Conservation (phyloP, 2,888 invertebrate species). For the Chrysolina haemoptera region DNA sequence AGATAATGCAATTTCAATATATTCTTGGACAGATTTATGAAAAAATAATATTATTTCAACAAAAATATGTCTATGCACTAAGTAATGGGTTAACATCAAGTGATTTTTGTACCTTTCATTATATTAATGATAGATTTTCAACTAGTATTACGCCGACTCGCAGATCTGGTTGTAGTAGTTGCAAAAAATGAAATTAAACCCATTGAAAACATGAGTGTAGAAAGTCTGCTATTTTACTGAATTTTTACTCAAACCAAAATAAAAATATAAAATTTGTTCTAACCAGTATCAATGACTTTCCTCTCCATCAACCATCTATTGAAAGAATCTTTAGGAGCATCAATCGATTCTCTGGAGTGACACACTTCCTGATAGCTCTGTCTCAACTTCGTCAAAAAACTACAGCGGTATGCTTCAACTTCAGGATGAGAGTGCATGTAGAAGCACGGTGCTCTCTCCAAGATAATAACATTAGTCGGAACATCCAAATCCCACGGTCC, state of each 20-base stretch:
- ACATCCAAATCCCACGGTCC: constrained; percentile 97
- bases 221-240: neutral
- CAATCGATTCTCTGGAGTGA: constrained; percentile 92
- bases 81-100: no score
- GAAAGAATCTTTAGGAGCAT: constrained; percentile 96
- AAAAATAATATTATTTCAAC: no score
- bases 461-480: constrained; percentile 91
- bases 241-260: neutral
- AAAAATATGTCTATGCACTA: no score
- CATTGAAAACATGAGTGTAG: no score
- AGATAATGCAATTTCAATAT: no score
- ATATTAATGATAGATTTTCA: no score
- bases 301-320: constrained; percentile 97
- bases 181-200: no score
- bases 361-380: constrained; percentile 96
- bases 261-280: constrained; percentile 10
- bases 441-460: constrained; percentile 87
- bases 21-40: no score
- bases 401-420: constrained; percentile 80
- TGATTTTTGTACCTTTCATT: no score
- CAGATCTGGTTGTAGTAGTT: no score
- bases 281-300: constrained; percentile 86
- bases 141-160: no score
- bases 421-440: constrained; percentile 96
- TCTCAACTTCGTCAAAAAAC: constrained; percentile 86